Conservation (phyloP, 2,888 invertebrate genomes). For the Eurois occulta region DNA sequence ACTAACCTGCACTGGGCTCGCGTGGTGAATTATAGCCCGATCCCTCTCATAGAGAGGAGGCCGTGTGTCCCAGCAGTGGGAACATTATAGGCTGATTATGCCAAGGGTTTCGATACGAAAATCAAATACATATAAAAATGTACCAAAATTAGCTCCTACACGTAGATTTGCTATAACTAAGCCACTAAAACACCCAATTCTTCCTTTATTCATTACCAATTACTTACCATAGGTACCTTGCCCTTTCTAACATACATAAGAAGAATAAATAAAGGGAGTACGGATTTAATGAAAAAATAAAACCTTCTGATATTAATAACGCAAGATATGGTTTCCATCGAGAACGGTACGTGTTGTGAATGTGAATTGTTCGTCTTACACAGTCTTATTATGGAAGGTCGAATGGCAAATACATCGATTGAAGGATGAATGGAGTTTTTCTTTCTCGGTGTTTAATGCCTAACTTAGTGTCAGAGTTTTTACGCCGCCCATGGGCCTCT, state of each 20-base stretch:
- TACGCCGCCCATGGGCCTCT: too few species aligned
- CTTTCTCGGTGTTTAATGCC: too few species aligned
- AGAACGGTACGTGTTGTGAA: constrained; percentile 79
- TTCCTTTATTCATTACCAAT: constrained; percentile 45
- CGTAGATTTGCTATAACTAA: neutral
- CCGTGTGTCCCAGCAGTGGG: too few species aligned
- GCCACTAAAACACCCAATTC: neutral
- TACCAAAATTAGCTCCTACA: neutral
- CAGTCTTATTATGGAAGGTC: constrained; percentile 70
- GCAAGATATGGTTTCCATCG: constrained; percentile 87
- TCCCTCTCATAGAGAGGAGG: too few species aligned
- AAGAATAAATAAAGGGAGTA: constrained; percentile 72
- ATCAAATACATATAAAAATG: neutral
- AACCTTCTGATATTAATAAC: constrained; percentile 85
- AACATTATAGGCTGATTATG: too few species aligned
- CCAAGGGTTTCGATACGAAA: too few species aligned
- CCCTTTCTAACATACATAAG: constrained; percentile 55
- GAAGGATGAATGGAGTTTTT: neutral
- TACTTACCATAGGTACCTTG: constrained; percentile 43
- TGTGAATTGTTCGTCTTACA: constrained; percentile 71
- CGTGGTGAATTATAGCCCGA: too few species aligned
- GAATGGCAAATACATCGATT: constrained; percentile 28
- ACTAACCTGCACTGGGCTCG: too few species aligned
- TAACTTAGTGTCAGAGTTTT: too few species aligned
- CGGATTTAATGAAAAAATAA: constrained; percentile 84